Evolutionary conservation across 2,888 invertebrate species (phyloP).

Genomic region (Eueremaeus valkanovi): DNA sequence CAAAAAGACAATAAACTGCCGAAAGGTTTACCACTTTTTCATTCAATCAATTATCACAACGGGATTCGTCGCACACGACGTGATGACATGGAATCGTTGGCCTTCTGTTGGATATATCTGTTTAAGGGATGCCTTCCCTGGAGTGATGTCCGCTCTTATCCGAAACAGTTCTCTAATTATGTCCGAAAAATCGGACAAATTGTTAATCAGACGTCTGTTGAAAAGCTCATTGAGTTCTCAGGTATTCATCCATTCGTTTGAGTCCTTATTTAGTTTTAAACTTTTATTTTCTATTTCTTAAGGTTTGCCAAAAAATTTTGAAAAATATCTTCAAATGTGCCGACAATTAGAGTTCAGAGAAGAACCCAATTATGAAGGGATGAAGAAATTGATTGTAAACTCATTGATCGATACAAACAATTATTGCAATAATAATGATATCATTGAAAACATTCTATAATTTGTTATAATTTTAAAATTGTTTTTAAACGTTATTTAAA

Average conservation of each 20-base stretch:
- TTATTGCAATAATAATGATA: too few species aligned
- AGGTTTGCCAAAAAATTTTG: conserved; percentile 10
- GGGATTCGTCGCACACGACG: not conserved
- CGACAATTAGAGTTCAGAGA: not conserved
- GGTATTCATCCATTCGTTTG: not conserved
- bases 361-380: not conserved
- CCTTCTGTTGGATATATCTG: conserved; percentile 13
- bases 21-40: conserved; percentile 11
- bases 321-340: not conserved
- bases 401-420: not conserved
- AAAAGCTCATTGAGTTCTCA: not conserved
- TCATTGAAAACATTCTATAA: too few species aligned
- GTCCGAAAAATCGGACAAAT: not conserved
- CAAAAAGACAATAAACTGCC: not conserved
- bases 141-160: not conserved
- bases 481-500: not conserved
- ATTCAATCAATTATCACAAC: conserved; percentile 20
- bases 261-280: not conserved
- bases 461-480: not conserved
- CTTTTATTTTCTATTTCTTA: not conserved
- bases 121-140: not conserved
- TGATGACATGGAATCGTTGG: conserved; percentile 8
- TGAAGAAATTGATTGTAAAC: not conserved
- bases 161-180: not conserved
- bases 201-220: not conserved